phyloP scores from a whole-genome alignment of 1,140 invertebrate genomes.

The Monomorium pharaonis region DNA sequence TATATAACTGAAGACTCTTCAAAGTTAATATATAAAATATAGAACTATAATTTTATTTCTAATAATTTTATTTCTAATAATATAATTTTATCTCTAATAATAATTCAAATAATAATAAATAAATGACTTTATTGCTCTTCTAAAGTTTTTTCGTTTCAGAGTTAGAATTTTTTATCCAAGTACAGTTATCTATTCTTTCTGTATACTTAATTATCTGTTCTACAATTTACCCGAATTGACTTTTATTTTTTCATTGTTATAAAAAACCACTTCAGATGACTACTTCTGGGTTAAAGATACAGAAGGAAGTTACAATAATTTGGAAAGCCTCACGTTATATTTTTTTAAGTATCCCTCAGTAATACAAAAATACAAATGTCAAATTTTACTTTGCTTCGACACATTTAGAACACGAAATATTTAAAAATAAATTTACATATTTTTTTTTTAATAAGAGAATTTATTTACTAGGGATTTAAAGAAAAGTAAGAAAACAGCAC shows the following conservation, averaged over 20 bases:
- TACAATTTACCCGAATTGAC: too few relatives aligned
- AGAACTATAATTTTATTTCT: not conserved
- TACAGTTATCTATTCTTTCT: too few relatives aligned
- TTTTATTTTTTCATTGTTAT: too few relatives aligned
- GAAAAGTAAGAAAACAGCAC: not conserved
- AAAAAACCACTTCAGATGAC: too few relatives aligned
- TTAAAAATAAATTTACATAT: not conserved
- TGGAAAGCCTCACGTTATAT: not conserved
- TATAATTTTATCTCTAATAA: not conserved
- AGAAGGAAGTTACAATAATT: not conserved
- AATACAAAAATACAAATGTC: not conserved
- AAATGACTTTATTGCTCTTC: not conserved
- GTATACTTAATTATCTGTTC: too few relatives aligned
- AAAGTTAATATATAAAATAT: slow-evolving; percentile 3
- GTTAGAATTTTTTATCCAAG: too few relatives aligned
- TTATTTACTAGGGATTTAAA: not conserved
- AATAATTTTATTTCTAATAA: slow-evolving; percentile 3
- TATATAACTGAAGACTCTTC: too few relatives aligned
- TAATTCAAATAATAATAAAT: too few relatives aligned
- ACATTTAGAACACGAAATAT: not conserved
- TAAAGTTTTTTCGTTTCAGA: not conserved
- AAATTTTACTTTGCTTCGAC: not conserved
- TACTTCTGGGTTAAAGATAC: not conserved
- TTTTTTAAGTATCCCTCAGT: not conserved
- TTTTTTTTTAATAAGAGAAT: not conserved